phyloP scores from a whole-genome alignment of 1,140 invertebrate species.

The Episyrphus balteatus region DNA sequence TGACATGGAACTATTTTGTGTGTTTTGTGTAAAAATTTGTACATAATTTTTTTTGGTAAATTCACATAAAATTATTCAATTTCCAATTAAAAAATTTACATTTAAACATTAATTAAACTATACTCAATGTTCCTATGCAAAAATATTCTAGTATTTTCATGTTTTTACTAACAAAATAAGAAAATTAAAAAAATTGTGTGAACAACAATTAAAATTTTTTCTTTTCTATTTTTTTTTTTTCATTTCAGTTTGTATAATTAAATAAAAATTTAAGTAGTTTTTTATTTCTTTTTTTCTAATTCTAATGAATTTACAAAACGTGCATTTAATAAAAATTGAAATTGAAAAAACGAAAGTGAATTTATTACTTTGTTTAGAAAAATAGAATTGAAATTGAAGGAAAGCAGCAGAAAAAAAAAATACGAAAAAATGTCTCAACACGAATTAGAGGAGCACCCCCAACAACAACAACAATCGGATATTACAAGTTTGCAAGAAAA shows the following conservation, averaged over 20 bases:
- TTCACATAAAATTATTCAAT: neutral
- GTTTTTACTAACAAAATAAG: too few relatives aligned
- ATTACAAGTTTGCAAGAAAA: conserved; percentile 10
- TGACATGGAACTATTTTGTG: conserved; percentile 9
- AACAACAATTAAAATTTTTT: too few relatives aligned
- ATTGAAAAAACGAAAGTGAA: neutral
- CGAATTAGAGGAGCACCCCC: neutral
- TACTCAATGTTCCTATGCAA: too few relatives aligned
- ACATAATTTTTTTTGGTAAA: conserved; percentile 2
- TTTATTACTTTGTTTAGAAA: neutral
- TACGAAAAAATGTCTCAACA: conserved; percentile 8
- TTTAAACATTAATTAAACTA: too few relatives aligned
- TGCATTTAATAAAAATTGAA: neutral
- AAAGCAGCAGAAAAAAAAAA: neutral
- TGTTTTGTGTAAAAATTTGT: conserved; percentile 7
- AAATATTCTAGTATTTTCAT: too few relatives aligned
- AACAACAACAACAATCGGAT: neutral
- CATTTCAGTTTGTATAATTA: too few relatives aligned
- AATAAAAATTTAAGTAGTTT: neutral
- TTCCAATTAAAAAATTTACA: too few relatives aligned
- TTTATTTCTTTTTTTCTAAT: neutral
- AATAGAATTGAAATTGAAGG: too few relatives aligned
- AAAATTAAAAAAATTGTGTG: too few relatives aligned
- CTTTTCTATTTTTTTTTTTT: too few relatives aligned
- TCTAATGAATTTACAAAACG: neutral